Conservation (phyloP, 2,888 invertebrate genomes). For the Mechanitis messenoides region DNA sequence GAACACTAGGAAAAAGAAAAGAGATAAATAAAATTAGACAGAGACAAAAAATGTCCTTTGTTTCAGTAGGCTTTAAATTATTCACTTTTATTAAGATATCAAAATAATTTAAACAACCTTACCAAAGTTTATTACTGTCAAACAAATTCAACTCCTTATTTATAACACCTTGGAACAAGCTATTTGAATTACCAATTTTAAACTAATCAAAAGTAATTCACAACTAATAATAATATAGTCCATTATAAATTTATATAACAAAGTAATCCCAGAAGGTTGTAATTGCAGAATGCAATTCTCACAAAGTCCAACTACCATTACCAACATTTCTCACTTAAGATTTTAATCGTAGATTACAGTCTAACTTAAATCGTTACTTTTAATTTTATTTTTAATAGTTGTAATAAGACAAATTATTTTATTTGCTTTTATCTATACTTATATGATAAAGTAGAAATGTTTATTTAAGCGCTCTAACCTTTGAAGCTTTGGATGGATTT, state of each 20-base stretch:
- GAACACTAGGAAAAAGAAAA: conserved; percentile 70
- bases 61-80: not conserved
- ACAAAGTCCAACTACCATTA: conserved; percentile 11
- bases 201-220: too few relatives aligned
- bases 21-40: not conserved
- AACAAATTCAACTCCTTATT: not conserved
- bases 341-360: conserved; percentile 23
- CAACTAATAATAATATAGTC: not conserved
- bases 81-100: not conserved
- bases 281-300: conserved; percentile 12
- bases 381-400: conserved; percentile 9
- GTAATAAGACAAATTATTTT: conserved; percentile 1
- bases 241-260: not conserved
- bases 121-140: not conserved
- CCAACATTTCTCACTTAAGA: conserved; percentile 19
- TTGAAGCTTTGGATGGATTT: too few relatives aligned
- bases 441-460: too few relatives aligned
- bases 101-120: not conserved
- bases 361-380: conserved; percentile 8
- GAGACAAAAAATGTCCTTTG: not conserved
- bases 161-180: not conserved
- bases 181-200: too few relatives aligned
- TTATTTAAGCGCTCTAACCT: too few relatives aligned
- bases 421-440: too few relatives aligned
- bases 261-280: not conserved